phyloP scores from a whole-genome alignment of 2,113 vertebrate genomes.

The Blennius ocellaris region DNA sequence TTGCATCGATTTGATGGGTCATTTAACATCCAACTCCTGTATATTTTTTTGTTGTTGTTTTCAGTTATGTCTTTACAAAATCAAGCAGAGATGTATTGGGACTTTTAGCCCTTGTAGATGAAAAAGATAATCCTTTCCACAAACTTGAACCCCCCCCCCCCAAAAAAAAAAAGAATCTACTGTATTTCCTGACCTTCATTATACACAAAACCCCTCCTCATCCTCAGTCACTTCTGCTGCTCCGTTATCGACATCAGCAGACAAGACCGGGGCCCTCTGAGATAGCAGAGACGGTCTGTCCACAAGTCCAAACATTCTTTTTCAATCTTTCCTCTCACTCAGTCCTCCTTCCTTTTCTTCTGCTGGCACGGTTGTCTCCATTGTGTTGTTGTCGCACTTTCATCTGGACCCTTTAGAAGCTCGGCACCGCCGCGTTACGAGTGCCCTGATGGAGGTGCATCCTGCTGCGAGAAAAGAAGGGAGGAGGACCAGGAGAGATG shows the following conservation, averaged over 20 bases:
- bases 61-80: conserved; percentile 32
- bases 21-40: conserved; percentile 24
- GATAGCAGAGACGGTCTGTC: conserved; percentile 62
- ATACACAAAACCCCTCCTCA: conserved; percentile 27
- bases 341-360: conserved; percentile 35
- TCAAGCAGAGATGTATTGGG: conserved; percentile 43
- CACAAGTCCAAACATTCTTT: conserved; percentile 74
- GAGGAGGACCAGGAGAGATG: conserved; percentile 41
- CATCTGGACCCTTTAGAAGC: conserved; percentile 76
- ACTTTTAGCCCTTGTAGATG: conserved; percentile 72
- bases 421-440: conserved; percentile 36
- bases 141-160: conserved; percentile 40
- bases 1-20: conserved; percentile 40
- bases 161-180: too few relatives aligned
- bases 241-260: conserved; percentile 77
- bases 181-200: conserved; percentile 54
- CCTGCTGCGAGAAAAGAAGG: conserved; percentile 71
- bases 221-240: conserved; percentile 33
- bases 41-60: not conserved
- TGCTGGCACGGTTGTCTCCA: conserved; percentile 46
- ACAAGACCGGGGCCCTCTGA: conserved; percentile 70
- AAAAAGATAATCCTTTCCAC: conserved; percentile 70
- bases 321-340: conserved; percentile 48
- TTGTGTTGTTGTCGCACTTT: conserved; percentile 74
- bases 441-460: conserved; percentile 66